Conservation (phyloP, 2,113 vertebrate species). For the Varanus salvator region DNA sequence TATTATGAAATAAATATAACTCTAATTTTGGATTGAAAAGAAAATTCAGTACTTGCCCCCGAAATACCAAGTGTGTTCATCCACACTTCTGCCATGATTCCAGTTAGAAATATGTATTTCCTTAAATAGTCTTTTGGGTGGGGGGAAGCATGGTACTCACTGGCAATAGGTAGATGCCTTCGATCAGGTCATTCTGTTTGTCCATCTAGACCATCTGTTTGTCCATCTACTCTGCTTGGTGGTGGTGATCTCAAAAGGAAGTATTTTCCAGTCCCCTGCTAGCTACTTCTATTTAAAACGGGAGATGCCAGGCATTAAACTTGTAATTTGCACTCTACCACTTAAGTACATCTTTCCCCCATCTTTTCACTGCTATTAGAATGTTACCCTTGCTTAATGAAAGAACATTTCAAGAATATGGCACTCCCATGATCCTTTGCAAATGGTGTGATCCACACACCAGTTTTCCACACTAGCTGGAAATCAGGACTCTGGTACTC, state of each 20-base stretch:
- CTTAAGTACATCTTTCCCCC: neutral
- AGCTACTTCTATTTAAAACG: neutral
- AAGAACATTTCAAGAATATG: neutral
- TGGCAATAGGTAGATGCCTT: neutral
- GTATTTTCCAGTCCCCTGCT: neutral
- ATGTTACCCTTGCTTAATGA: neutral
- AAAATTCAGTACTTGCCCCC: neutral
- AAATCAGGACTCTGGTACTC: neutral
- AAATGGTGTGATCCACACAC: neutral
- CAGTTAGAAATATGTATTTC: neutral
- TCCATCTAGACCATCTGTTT: neutral
- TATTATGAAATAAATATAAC: constrained; percentile 51
- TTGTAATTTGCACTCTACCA: neutral
- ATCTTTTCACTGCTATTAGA: neutral
- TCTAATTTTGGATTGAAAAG: neutral
- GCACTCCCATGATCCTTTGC: neutral
- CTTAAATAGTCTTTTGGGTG: neutral
- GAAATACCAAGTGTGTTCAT: neutral
- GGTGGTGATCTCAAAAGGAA: neutral
- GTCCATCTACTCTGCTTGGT: neutral
- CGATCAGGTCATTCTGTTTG: neutral
- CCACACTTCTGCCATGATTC: neutral
- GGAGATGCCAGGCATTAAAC: neutral
- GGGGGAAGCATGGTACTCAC: neutral
- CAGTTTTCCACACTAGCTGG: neutral